phyloP scores from a whole-genome alignment of 2,113 vertebrate species.

The Panurus biarmicus region DNA sequence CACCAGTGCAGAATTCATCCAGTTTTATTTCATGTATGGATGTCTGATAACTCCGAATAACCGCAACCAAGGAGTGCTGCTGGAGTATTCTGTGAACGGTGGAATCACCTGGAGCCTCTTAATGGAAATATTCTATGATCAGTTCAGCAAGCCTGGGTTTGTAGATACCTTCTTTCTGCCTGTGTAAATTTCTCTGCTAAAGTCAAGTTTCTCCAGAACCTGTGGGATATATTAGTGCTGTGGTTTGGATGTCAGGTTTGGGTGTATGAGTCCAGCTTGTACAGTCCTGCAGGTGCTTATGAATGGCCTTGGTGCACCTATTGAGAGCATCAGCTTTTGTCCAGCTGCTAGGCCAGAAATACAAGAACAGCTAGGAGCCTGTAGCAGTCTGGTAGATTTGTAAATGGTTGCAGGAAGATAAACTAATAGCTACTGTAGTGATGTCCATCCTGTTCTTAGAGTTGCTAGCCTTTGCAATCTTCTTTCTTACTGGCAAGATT shows the following conservation, averaged over 20 bases:
- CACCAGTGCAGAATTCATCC: slow-evolving; percentile 93
- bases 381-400: not conserved
- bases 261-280: not conserved
- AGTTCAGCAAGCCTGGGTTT: slow-evolving; percentile 96
- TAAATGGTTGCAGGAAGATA: not conserved
- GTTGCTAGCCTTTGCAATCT: not conserved
- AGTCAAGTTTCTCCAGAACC: not conserved
- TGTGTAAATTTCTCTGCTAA: not conserved
- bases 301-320: not conserved
- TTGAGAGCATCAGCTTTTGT: not conserved
- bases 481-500: not conserved
- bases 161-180: slow-evolving; percentile 34
- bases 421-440: not conserved
- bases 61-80: slow-evolving; percentile 93
- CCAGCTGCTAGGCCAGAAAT: not conserved
- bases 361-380: not conserved
- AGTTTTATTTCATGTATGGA: slow-evolving; percentile 99
- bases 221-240: not conserved
- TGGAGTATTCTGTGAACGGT: slow-evolving; percentile 94
- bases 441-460: not conserved
- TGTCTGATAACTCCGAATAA: slow-evolving; percentile 90
- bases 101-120: slow-evolving; percentile 92
- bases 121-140: slow-evolving; percentile 95
- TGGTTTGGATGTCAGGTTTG: not conserved
- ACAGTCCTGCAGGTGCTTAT: not conserved